These are phyloP conservation scores for Mus minutoides DNA, from an alignment of 2,797 vertebrate species.

Conservation along the genomic window DNA sequence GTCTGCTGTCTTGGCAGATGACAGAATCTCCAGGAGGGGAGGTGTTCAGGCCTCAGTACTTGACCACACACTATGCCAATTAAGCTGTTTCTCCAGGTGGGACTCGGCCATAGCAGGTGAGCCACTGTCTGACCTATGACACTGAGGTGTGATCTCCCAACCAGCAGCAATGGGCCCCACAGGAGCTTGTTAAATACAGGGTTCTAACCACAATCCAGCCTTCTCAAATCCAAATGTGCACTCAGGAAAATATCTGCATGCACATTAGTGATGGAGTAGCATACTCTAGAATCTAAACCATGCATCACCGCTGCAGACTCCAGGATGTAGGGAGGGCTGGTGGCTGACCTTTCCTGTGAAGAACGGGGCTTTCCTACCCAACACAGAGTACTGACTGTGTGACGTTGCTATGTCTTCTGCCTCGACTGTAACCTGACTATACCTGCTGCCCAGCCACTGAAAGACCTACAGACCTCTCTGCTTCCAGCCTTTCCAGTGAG, in stretches of 20 bases:
- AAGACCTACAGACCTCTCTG: accelerated
- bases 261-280: neutral
- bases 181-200: constrained; percentile 19
- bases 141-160: neutral
- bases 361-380: neutral
- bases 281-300: neutral
- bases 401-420: no score
- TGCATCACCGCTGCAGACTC: neutral
- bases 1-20: neutral
- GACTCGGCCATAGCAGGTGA: neutral
- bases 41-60: neutral
- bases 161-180: neutral
- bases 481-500: accelerated
- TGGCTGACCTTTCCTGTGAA: neutral
- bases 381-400: neutral
- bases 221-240: neutral
- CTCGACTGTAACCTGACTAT: neutral
- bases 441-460: neutral
- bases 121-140: neutral
- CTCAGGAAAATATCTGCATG: neutral
- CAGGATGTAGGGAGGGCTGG: accelerated
- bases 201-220: neutral
- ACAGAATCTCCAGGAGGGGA: neutral
- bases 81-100: neutral
- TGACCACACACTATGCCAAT: constrained; percentile 54